Percentiles rank a stretch among this genome's conserved stretches.
These are phyloP conservation scores for Lytechinus variegatus DNA, from an alignment of 35 echinoderm and acorn worm genomes.

Conservation along the genomic window DNA sequence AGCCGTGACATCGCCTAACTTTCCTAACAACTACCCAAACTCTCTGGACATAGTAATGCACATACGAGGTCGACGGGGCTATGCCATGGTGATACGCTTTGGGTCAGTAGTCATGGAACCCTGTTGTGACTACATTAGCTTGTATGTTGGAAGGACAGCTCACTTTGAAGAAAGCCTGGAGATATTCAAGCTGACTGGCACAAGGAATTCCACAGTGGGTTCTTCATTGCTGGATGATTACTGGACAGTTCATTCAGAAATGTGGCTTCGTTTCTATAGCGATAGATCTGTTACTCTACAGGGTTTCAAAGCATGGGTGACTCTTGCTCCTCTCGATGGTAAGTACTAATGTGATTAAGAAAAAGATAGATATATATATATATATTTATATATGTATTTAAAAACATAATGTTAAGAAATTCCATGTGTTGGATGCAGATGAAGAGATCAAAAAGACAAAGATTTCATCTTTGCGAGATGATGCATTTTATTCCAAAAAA, in stretches of 20 bases:
- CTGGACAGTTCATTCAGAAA: background rate
- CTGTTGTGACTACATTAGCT: background rate
- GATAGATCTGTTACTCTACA: background rate
- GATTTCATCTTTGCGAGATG: no score
- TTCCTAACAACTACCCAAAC: background rate
- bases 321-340: background rate
- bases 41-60: background rate
- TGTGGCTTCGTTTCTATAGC: background rate
- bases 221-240: background rate
- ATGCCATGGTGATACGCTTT: background rate
- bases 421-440: no score
- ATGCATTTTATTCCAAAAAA: no score
- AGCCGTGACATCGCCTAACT: background rate
- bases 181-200: background rate
- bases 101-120: background rate
- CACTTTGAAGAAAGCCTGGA: background rate
- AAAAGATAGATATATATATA: no score
- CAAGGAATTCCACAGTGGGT: background rate
- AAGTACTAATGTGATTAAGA: background rate
- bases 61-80: background rate
- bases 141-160: background rate
- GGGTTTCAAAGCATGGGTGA: background rate
- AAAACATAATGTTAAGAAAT: no score
- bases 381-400: no score
- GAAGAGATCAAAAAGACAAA: no score